These are phyloP conservation scores for Syngnathus acus DNA, from an alignment of 2,797 vertebrate genomes.

Conservation along the genomic window DNA sequence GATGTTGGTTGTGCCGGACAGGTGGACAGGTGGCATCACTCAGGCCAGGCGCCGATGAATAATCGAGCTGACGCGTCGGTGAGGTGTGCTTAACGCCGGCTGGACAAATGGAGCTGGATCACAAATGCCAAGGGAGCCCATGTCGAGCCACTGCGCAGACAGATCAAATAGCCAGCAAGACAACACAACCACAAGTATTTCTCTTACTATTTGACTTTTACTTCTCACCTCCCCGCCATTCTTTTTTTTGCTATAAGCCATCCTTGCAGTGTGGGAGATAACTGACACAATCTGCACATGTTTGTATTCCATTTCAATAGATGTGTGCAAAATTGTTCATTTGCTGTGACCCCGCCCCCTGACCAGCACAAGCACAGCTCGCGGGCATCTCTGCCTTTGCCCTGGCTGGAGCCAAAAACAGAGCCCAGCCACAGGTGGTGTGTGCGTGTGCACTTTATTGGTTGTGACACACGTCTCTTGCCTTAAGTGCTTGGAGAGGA, in stretches of 20 bases:
- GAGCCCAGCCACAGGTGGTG: constrained; percentile 63
- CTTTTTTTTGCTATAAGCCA: too few relatives aligned
- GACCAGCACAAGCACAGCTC: constrained; percentile 20
- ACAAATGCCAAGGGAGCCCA: not conserved
- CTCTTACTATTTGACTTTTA: not conserved
- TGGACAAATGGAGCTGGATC: not conserved
- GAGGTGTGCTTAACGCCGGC: constrained; percentile 17
- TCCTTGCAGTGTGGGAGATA: too few relatives aligned
- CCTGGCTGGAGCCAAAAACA: constrained; percentile 56
- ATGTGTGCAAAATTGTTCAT: too few relatives aligned
- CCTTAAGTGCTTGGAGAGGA: constrained; percentile 57
- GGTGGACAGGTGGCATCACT: constrained; percentile 1
- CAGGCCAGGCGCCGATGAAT: constrained; percentile 25
- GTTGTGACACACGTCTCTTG: constrained; percentile 59
- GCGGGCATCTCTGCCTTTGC: constrained; percentile 58
- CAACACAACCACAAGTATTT: not conserved
- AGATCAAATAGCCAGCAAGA: not conserved
- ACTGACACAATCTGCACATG: too few relatives aligned
- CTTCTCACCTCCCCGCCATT: not conserved
- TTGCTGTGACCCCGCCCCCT: not conserved
- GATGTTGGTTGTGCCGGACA: not conserved
- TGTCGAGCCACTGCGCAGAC: not conserved
- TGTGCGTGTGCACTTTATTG: constrained; percentile 49
- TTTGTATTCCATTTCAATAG: too few relatives aligned
- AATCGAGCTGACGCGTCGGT: constrained; percentile 40